Evolutionary conservation across 2,797 vertebrate genomes (phyloP), one percentile per base, ranked within the genome.

Genomic region (Ispidina picta): DNA sequence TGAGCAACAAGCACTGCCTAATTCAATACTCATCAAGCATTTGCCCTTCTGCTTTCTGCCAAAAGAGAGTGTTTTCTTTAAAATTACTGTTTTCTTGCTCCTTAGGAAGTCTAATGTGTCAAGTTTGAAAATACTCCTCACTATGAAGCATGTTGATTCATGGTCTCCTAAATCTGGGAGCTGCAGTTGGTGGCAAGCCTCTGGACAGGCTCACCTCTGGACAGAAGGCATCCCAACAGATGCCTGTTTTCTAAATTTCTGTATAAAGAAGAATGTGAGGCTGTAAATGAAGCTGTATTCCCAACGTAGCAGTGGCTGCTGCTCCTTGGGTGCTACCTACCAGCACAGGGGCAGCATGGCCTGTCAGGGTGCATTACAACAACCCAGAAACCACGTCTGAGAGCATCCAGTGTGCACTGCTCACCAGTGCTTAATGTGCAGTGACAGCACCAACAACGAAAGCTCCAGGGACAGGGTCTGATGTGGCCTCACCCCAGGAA

Each of bases 281-380:
- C 55, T 80, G 37, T 31, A 82, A 62, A 76, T 20, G 49, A 81
- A 58, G 37, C 37, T 35, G 6, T 58, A 70, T 89, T 79, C 75
- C 51, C 82, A 88, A 77, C 35, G n/a, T 43, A 59, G 43, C 3
- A 15, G 60, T 6, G 3, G 72, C 55, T 68, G 62, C 60, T 78
- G 68, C 22, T 70, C 65, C 86, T 92, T 83, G 6, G 0, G 70
- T 79, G 55, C 71, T 58, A 39, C 12, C 66, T 62, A 51, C 49
- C 29, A 59, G 83, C 26, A 11, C 62, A 76, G 88, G 65, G 82
- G 68, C 12, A 44, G 71, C 26, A 52, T 0, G 0, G 43, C 46
- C 83, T 86, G 87, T 95, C 94, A 83, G 76, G 15, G 22, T 15
- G 43, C 17, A 74, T 94, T 80, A 87, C 56, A 77, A 81, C 52